A percentile compares a stretch with the other conserved stretches of the same genome.
phyloP scores from a whole-genome alignment of 2,113 vertebrate species.

The Misgurnus mizolepis region DNA sequence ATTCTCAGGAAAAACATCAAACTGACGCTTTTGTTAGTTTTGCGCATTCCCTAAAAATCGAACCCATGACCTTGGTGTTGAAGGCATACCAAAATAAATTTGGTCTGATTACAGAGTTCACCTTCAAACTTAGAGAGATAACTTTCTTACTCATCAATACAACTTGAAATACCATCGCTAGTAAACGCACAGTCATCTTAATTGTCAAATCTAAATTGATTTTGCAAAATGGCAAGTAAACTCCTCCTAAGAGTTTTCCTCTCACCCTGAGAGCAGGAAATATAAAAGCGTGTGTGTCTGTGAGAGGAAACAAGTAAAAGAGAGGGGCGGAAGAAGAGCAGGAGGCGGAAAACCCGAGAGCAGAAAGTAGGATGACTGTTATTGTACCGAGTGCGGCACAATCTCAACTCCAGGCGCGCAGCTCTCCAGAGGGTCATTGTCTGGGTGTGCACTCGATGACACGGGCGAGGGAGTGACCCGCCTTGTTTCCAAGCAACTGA shows the following conservation, averaged over 20 bases:
- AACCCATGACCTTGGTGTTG: too few relatives aligned
- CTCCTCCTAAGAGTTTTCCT: slow-evolving; percentile 39
- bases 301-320: slow-evolving; percentile 43
- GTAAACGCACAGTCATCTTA: slow-evolving; percentile 8
- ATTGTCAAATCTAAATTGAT: slow-evolving; percentile 1
- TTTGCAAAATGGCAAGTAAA: slow-evolving; percentile 12
- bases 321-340: slow-evolving; percentile 47
- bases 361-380: slow-evolving; percentile 54
- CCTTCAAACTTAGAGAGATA: background rate
- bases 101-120: too few relatives aligned
- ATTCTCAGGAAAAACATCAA: slow-evolving; percentile 34
- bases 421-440: slow-evolving; percentile 54
- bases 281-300: slow-evolving; percentile 24
- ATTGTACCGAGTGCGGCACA: slow-evolving; percentile 44
- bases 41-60: too few relatives aligned
- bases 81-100: too few relatives aligned
- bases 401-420: slow-evolving; percentile 25
- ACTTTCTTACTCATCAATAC: background rate
- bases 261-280: slow-evolving; percentile 48
- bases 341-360: slow-evolving; percentile 47
- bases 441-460: slow-evolving; percentile 47
- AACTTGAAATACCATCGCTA: background rate
- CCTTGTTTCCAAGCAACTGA: slow-evolving; percentile 46
- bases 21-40: background rate
- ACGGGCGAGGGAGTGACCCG: slow-evolving; percentile 47